phyloP scores from a whole-genome alignment of 2,888 invertebrate genomes.

The Melieria picta region DNA sequence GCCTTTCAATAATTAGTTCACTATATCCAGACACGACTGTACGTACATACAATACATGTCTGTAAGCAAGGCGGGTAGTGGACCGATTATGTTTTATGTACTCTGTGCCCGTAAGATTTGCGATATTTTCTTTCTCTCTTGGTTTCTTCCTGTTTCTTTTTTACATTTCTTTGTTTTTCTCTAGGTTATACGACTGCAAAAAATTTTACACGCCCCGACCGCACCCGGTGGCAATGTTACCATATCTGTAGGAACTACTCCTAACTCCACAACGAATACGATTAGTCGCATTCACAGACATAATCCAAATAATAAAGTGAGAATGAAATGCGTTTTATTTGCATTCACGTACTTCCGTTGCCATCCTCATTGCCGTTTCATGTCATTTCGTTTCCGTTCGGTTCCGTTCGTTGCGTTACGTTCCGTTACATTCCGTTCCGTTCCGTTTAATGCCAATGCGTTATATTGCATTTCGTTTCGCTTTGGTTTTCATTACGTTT shows the following conservation, averaged over 20 bases:
- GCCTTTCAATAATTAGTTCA: no score
- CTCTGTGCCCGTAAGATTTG: constrained; percentile 20
- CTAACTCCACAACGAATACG: constrained; percentile 64
- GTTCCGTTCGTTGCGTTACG: constrained; percentile 17
- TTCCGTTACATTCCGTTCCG: constrained; percentile 17
- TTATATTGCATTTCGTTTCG: constrained; percentile 28
- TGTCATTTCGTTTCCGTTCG: constrained; percentile 18
- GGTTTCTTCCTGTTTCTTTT: constrained; percentile 30
- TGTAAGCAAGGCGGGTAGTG: background rate
- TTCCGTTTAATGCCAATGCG: constrained; percentile 4
- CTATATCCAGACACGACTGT: no score
- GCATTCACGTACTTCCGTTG: constrained; percentile 21
- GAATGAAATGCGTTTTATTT: constrained; percentile 46
- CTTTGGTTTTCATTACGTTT: constrained; percentile 10
- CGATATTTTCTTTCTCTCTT: constrained; percentile 12
- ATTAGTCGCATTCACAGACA: constrained; percentile 65
- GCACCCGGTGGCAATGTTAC: constrained; percentile 64
- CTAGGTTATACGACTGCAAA: constrained; percentile 83
- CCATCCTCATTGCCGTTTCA: constrained; percentile 16
- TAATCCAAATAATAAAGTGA: constrained; percentile 64
- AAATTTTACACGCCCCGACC: constrained; percentile 77
- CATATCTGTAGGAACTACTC: constrained; percentile 64
- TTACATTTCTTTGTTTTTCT: constrained; percentile 48
- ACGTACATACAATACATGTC: no score
- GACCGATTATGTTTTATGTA: constrained; percentile 11